phyloP scores from a whole-genome alignment of 53 echinoderm and acorn worm genomes.

The Mesocentrotus franciscanus region DNA sequence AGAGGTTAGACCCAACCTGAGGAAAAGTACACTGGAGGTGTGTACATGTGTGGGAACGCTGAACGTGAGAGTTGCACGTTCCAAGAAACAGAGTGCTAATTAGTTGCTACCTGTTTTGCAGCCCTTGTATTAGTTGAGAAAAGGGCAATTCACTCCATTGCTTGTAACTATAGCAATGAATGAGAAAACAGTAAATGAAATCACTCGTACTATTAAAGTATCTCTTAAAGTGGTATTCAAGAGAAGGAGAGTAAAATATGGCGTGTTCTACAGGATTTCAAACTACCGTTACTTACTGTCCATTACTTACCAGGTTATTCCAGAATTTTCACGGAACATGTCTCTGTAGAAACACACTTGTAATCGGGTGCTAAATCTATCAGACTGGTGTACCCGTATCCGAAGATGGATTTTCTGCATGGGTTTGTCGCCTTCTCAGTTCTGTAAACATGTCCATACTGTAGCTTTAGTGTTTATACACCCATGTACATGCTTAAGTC shows the following conservation, averaged over 20 bases:
- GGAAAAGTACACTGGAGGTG: not conserved
- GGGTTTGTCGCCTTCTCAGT: too few species aligned
- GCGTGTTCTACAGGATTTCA: too few species aligned
- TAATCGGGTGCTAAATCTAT: too few species aligned
- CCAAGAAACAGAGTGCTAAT: not conserved
- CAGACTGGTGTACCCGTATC: too few species aligned
- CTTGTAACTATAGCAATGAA: slow-evolving; percentile 1
- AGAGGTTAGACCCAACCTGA: not conserved
- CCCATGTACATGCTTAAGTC: too few species aligned
- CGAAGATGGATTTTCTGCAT: too few species aligned
- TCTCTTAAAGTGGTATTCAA: not conserved
- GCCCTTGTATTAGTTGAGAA: not conserved
- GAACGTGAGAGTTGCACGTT: not conserved
- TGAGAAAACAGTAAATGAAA: not conserved
- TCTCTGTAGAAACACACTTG: too few species aligned
- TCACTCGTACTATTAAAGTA: not conserved
- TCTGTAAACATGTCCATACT: too few species aligned
- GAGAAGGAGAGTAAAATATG: not conserved
- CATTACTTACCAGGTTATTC: too few species aligned
- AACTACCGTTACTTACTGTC: too few species aligned
- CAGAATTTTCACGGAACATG: too few species aligned
- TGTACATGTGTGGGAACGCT: not conserved
- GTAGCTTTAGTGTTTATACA: too few species aligned
- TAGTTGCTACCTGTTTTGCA: slow-evolving; percentile 34
- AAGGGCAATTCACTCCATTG: slow-evolving; percentile 4